A percentile compares a stretch with the other conserved stretches of the same genome.
Evolutionary conservation across 1,140 invertebrate genomes (phyloP).

Genomic region (Cephus cinctus): DNA sequence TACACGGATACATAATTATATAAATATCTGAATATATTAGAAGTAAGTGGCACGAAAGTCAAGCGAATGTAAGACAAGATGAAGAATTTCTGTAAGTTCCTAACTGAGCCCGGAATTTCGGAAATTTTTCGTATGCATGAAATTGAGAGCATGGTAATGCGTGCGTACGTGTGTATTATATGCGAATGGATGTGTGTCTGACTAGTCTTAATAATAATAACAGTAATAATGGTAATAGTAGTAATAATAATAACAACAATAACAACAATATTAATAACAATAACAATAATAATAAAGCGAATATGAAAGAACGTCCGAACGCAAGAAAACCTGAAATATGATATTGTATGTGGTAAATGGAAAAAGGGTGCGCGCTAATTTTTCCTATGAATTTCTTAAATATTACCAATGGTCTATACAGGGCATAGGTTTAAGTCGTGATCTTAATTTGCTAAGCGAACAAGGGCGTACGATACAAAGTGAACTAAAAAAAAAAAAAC

Average conservation of each 20-base stretch:
- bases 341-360: constrained; percentile 12
- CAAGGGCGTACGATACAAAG: constrained; percentile 25
- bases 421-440: constrained; percentile 51
- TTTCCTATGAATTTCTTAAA: constrained; percentile 48
- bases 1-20: background rate
- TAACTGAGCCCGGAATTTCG: constrained; percentile 30
- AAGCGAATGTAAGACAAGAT: too few species aligned
- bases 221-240: too few species aligned
- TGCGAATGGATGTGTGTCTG: too few species aligned
- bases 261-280: too few species aligned
- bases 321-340: background rate
- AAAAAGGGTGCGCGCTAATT: constrained; percentile 28
- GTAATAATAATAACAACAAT: too few species aligned
- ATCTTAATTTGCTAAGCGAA: constrained; percentile 37
- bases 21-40: too few species aligned
- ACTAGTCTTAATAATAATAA: too few species aligned
- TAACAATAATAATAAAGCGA: background rate
- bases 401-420: constrained; percentile 53
- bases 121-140: constrained; percentile 20
- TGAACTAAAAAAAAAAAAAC: constrained; percentile 19
- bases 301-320: background rate
- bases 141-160: constrained; percentile 14
- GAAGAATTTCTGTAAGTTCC: constrained; percentile 26
- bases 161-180: too few species aligned
- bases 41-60: too few species aligned